Conservation (phyloP, 2,797 vertebrate genomes). For the Agapornis canus region DNA sequence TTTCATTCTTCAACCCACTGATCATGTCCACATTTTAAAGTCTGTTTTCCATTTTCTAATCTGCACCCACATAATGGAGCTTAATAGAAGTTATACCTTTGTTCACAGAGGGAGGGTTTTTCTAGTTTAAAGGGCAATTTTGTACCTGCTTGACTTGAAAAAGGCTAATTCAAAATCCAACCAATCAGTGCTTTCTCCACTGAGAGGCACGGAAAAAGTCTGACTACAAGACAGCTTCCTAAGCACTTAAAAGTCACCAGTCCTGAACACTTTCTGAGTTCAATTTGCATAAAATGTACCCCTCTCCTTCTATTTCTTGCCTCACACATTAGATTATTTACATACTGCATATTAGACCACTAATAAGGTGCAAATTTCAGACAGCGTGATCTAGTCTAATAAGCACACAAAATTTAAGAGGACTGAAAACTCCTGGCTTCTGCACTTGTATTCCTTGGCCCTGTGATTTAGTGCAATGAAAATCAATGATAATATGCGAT, state of each 20-base stretch:
- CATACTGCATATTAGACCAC: constrained; percentile 27
- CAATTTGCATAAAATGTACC: constrained; percentile 52
- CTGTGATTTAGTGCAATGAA: background rate
- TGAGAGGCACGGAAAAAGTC: background rate
- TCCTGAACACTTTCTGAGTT: constrained; percentile 33
- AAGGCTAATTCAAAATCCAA: background rate
- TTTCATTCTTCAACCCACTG: background rate
- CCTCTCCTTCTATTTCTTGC: constrained; percentile 49
- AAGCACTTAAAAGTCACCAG: constrained; percentile 16
- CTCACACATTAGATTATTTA: constrained; percentile 39
- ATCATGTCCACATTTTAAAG: background rate
- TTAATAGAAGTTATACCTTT: background rate
- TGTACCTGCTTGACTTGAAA: background rate
- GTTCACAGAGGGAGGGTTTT: background rate
- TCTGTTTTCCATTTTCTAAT: background rate
- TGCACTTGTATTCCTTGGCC: background rate
- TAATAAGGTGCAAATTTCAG: constrained; percentile 21
- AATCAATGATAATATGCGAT: background rate
- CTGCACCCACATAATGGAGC: background rate
- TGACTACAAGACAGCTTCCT: constrained; percentile 6
- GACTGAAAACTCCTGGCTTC: background rate
- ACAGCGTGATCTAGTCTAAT: background rate
- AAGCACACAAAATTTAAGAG: background rate
- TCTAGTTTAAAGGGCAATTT: background rate
- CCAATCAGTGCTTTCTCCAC: background rate